Base-by-base conservation (phyloP, 2,113 vertebrate species). In the Halichoeres trimaculatus region DNA sequence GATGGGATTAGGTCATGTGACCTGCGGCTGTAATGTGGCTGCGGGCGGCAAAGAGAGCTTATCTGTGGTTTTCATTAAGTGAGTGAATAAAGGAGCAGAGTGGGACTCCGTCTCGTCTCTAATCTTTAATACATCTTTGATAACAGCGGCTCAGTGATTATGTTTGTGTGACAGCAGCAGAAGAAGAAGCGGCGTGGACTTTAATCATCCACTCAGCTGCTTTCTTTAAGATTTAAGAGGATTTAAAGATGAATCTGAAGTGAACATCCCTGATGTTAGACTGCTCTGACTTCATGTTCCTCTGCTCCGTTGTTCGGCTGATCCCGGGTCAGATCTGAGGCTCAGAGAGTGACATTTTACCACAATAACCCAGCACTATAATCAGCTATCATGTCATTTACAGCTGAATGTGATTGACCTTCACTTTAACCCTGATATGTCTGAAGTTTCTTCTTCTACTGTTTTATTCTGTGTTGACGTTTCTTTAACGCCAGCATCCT, bases 71-170 rank as follows among this genome's bases (percentile, higher is more conserved):
- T 77, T 88, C 40, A 81, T 84, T 86, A 76, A 74, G 58, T 22
- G 38, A 52, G 48, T 71, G 78, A 86, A 79, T 81, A 77, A 81
- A 79, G 73, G 62, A 72, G 63, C 62, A 83, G 73, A 85, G 78
- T 54, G 50, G 50, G 59, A 43, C 47, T 24, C 74, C 65, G 54
- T 56, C 36, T 67, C 65, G 16, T 30, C 47, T 64, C 54, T 78
- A 86, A 89, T 89, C 82, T 87, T 74, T 81, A 82, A 79, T 82
- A 76, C 54, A 86, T 90, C 77, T 83, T 69, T 70, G 80, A 72
- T 67, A 43, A 54, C 30, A 61, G 52, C 12, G 2, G 35, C 64
- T 41, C 12, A 3, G 56, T 30, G 70, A 64, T 78, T 78, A 55
- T 14, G 66, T 75, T 78, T n/a, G 66, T 55, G 54, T 54, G 63